Evolutionary conservation across 2,888 invertebrate species (phyloP).

Genomic region (Meganola albula): DNA sequence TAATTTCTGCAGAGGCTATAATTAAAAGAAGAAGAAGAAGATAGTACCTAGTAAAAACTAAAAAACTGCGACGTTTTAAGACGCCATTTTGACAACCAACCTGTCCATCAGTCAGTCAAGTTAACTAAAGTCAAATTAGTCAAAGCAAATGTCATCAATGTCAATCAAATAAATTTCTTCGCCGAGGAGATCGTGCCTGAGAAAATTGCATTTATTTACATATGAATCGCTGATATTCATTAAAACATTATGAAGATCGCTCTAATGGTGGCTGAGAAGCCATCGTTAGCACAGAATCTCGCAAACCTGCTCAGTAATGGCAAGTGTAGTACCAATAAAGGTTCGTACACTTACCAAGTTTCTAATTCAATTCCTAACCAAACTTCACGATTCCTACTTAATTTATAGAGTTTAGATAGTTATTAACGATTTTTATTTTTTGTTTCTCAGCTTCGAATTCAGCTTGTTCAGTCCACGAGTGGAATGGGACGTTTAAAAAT

Average conservation of each 20-base stretch:
- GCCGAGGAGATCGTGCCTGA: no score
- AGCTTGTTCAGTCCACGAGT: conserved; percentile 96
- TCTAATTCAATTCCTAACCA: conserved; percentile 6
- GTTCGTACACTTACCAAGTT: conserved; percentile 48
- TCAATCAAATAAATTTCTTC: no score
- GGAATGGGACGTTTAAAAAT: conserved; percentile 88
- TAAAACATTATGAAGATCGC: conserved; percentile 84
- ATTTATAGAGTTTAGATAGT: not conserved
- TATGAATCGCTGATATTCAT: conserved; percentile 1
- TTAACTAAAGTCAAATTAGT: no score
- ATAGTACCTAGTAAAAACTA: no score
- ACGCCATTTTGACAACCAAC: no score
- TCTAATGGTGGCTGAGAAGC: conserved; percentile 99
- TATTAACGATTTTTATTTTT: conserved; percentile 1
- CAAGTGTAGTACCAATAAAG: conserved; percentile 85
- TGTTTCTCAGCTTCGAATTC: conserved; percentile 80
- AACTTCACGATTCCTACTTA: no score
- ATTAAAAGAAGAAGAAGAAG: no score
- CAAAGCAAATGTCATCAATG: no score
- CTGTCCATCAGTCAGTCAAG: no score
- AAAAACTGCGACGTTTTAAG: no score
- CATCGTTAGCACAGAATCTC: conserved; percentile 95
- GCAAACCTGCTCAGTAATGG: conserved; percentile 96
- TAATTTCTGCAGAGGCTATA: no score
- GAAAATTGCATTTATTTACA: no score